Evolutionary conservation across 1,140 invertebrate genomes (phyloP).

Genomic region (Himalopsyche phryganea): DNA sequence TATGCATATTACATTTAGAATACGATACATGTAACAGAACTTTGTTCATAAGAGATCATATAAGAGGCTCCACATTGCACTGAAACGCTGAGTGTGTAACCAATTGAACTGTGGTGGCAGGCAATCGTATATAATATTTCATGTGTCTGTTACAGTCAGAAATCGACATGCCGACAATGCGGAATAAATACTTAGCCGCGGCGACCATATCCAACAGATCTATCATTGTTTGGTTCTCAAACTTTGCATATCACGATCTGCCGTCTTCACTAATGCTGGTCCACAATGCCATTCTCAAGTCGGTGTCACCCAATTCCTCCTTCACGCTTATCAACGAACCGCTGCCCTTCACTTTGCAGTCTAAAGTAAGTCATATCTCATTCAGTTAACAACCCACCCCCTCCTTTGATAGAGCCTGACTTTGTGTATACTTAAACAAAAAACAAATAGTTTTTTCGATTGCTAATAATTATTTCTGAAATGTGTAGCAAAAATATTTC

Average conservation of each 20-base stretch:
- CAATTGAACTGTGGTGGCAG: too few relatives aligned
- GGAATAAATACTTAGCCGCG: conserved; percentile 50
- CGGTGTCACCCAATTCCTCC: conserved; percentile 37
- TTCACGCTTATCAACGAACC: conserved; percentile 68
- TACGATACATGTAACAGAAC: too few relatives aligned
- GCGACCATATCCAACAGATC: conserved; percentile 42
- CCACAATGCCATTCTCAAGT: conserved; percentile 59
- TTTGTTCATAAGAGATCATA: too few relatives aligned
- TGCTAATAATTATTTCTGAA: too few relatives aligned
- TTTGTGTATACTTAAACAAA: too few relatives aligned
- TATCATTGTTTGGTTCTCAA: conserved; percentile 60
- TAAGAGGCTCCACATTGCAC: too few relatives aligned
- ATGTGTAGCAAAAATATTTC: too few relatives aligned
- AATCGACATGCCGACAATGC: conserved; percentile 35
- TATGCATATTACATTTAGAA: too few relatives aligned
- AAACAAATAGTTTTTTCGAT: too few relatives aligned
- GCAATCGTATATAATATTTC: too few relatives aligned
- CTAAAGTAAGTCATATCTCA: conserved; percentile 39
- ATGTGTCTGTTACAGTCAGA: conserved; percentile 17
- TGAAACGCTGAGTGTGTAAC: too few relatives aligned
- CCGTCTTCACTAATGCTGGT: conserved; percentile 61
- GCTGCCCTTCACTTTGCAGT: conserved; percentile 55
- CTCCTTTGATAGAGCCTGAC: too few relatives aligned
- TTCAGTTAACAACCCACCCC: neutral
- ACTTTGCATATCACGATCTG: conserved; percentile 66